Conservation (phyloP, 2,888 invertebrate species). For the Minunthozetes semirufus region DNA sequence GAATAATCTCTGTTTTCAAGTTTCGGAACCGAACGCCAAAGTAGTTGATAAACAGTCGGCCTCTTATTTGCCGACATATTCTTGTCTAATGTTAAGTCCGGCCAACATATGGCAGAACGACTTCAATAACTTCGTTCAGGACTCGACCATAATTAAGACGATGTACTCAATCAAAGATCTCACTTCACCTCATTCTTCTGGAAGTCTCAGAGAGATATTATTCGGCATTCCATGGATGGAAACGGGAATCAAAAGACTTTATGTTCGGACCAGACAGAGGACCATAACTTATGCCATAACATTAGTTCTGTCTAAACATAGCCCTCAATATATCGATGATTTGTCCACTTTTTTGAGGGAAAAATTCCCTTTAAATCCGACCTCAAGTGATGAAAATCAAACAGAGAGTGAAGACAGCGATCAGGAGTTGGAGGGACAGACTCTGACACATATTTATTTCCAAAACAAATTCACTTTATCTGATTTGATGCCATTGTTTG, state of each 20-base stretch:
- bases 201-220: slow-evolving; percentile 61
- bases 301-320: slow-evolving; percentile 57
- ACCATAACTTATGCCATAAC: slow-evolving; percentile 85
- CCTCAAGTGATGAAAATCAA: not conserved
- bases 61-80: slow-evolving; percentile 70
- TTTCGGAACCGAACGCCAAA: slow-evolving; percentile 40
- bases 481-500: slow-evolving; percentile 73
- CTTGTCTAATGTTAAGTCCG: slow-evolving; percentile 82
- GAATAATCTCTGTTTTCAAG: slow-evolving; percentile 43
- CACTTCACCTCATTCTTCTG: slow-evolving; percentile 35
- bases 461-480: slow-evolving; percentile 78
- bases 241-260: slow-evolving; percentile 81
- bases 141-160: slow-evolving; percentile 70
- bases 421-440: slow-evolving; percentile 37
- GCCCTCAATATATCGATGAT: slow-evolving; percentile 34
- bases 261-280: slow-evolving; percentile 71
- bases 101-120: slow-evolving; percentile 89
- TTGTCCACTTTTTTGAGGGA: slow-evolving; percentile 24
- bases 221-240: slow-evolving; percentile 86
- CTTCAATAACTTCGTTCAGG: slow-evolving; percentile 60
- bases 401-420: not conserved
- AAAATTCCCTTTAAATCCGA: slow-evolving; percentile 26
- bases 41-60: slow-evolving; percentile 37
- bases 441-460: slow-evolving; percentile 68
- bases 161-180: slow-evolving; percentile 69